Evolutionary conservation across 2,888 invertebrate genomes (phyloP), one percentile per base, ranked within the genome.

Genomic region (Invenusta paracnida): DNA sequence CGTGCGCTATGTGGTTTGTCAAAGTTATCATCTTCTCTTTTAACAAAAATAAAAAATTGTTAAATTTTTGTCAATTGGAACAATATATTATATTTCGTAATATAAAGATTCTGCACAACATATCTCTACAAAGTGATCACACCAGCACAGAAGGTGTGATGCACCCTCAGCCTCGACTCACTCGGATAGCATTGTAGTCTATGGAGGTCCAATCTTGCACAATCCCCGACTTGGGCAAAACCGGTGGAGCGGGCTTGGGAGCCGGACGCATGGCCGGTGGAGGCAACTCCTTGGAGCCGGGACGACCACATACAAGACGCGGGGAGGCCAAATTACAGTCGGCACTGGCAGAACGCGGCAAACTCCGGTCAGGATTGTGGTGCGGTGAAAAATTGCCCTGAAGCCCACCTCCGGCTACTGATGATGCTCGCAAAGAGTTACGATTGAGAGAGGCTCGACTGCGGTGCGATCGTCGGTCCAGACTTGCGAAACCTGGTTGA

Each of bases 121-220:
- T n/a, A n/a, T n/a, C n/a, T n/a, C n/a, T n/a, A n/a, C n/a, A n/a
- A n/a, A n/a, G n/a, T n/a, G n/a, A n/a, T n/a, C n/a, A n/a, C n/a
- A n/a, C n/a, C n/a, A n/a, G n/a, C n/a, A n/a, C n/a, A n/a, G n/a
- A n/a, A n/a, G n/a, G n/a, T n/a, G n/a, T n/a, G n/a, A n/a, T n/a
- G n/a, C n/a, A n/a, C n/a, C n/a, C n/a, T n/a, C n/a, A n/a, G n/a
- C n/a, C n/a, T n/a, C n/a, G n/a, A 73, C 73, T 25, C 27, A 73
- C 73, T 25, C 73, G 73, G 27, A 73, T 73, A 23, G 73, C 73
- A 73, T 73, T 73, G 25, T 73, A 73, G 73, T 73, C 73, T 5
- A 73, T 73, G 25, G 73, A 5, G 27, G 73, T 23, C 73, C 73
- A 73, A 23, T 73, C 73, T 23, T 73, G 73, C 73, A 25, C 73